Base-by-base conservation (phyloP, 92 coral and sea anemone species). In the Nematostella vectensis region DNA sequence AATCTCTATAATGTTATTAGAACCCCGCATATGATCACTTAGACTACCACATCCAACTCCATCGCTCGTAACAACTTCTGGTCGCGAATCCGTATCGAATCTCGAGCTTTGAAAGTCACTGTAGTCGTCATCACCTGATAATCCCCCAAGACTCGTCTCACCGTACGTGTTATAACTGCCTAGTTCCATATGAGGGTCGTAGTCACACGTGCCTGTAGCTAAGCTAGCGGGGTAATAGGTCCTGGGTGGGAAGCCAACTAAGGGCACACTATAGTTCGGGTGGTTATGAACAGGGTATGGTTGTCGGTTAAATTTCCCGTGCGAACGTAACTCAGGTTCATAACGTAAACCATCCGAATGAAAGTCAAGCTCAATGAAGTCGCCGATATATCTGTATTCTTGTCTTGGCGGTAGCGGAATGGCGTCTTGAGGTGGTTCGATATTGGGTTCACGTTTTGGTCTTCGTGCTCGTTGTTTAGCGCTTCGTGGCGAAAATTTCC, bases 31-130 rank as follows among this genome's bases (percentile, higher is more conserved):
- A 12, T 66, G 39, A 30, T 39, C 55, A 47, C 29, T 59, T 11
- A 49, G 55, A 48, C 72, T 66, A 22, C 54, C 27, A 9, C 63
- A 55, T 17, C 72, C 57, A 55, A 59, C 56, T 24, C 58, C 68
- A 45, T 45, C 51, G 18, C 51, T 45, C 4, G 51, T 45, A 8
- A 45, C 21, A 6, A 6, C 21, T 4, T 45, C 51, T 10, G 51
- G 51, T 17, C 51, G 9, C 9, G 17, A 9, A 17, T 45, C 51
- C 21, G 51, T 70, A 31, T 67, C 77, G 53, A 65, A 79, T 6
- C 81, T 59, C 47, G 76, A 73, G 52, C 80, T 78, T 25, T 74
- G 68, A 58, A 65, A 77, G 48, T 79, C 81, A 43, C 81, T 79
- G 50, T 67, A 55, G 18, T 79, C 80, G 18, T 79, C 80, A 24